Base-by-base conservation (phyloP, 92 coral and sea anemone species). In the Parazoanthus atlanticus region DNA sequence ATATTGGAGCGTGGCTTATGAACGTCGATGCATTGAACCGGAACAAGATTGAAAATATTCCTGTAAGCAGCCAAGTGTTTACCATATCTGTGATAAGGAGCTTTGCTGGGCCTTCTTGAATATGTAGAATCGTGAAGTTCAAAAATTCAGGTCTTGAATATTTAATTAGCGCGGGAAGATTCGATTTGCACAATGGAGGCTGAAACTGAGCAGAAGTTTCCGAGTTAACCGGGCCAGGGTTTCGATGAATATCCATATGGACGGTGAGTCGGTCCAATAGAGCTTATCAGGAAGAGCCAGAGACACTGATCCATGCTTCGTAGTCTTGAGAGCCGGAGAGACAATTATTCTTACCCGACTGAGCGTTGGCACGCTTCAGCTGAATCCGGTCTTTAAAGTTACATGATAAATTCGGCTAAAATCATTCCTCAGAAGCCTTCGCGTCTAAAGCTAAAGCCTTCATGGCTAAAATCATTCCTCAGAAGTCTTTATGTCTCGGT, bases 231-330 rank as follows among this genome's bases (percentile, higher is more conserved):
- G 86, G 86, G 58, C 76, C 86, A 58, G 86, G 86, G 38, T 82
- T 82, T 58, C 74, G 86, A 13, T 82, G 72, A 33, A 82, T 82
- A 34, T 82, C 86, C 86, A 82, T 84, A 58, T 69, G 54, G 13
- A 90, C 52, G 64, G 80, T 85, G 34, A 86, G 76, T 49, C 58
- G n/a, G n/a, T 78, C 90, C 92, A 86, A 56, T n/a, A 90, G 21
- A 86, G 86, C 86, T 78, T 90, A 66, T 77, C 86, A 61, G 92
- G 92, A 32, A 90, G 78, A 5, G 89, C 87, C 13, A 86, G 86
- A 86, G 78, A 80, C 86, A 47, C 81, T 10, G 79, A 79, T 25
- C 90, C 92, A 90, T 90, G 92, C 74, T 90, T 90, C 29, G 92
- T 85, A 36, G 89, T 86, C 92, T 90, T 90, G 80, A 77, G 9